Conservation (phyloP, 1,140 invertebrate genomes). For the Asbolus verrucosus region DNA sequence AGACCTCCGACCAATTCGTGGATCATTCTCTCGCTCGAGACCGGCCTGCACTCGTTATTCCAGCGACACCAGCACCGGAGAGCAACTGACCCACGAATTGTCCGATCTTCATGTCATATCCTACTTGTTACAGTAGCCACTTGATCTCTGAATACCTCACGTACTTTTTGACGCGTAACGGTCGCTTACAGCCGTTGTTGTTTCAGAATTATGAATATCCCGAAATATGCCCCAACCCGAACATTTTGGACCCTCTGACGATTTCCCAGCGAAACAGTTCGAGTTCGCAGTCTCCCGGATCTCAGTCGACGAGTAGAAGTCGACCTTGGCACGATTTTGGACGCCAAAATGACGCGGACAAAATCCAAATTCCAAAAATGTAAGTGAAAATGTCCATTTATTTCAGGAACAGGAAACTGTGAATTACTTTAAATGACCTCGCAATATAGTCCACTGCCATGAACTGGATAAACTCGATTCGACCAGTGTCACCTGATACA, state of each 20-base stretch:
- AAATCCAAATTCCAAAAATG: conserved; percentile 98
- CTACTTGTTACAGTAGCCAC: conserved; percentile 1
- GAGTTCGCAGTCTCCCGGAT: conserved; percentile 73
- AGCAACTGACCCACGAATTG: no score
- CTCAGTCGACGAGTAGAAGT: conserved; percentile 73
- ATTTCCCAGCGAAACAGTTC: conserved; percentile 72
- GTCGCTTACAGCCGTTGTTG: conserved; percentile 44
- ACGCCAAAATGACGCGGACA: conserved; percentile 91
- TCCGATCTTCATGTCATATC: no score
- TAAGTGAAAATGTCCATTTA: conserved; percentile 83
- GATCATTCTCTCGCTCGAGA: no score
- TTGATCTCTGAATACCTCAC: no score
- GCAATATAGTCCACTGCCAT: conserved; percentile 51
- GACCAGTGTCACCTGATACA: conserved; percentile 53
- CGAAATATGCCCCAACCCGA: conserved; percentile 79
- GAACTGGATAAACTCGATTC: conserved; percentile 61
- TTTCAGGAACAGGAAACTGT: conserved; percentile 46
- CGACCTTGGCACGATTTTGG: conserved; percentile 93
- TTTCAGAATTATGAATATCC: conserved; percentile 88
- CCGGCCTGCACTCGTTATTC: no score
- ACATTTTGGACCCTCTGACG: conserved; percentile 64
- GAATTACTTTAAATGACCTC: conserved; percentile 52
- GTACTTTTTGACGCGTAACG: no score
- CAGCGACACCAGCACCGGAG: no score
- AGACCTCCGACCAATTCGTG: neutral